Conservation (phyloP, 1,140 invertebrate species). For the Chironomus tepperi region DNA sequence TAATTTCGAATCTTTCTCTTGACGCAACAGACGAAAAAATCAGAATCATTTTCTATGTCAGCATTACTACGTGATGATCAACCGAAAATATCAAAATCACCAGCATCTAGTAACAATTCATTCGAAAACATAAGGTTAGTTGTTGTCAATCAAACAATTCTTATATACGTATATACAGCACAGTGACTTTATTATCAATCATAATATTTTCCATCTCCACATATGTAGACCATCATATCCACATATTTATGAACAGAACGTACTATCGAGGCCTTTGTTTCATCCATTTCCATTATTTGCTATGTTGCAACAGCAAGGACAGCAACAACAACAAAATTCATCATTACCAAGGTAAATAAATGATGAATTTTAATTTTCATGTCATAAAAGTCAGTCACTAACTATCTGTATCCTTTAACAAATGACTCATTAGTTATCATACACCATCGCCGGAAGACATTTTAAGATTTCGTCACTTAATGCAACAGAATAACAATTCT, state of each 20-base stretch:
- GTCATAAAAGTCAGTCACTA: not conserved
- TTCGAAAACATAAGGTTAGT: slow-evolving; percentile 46
- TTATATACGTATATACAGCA: slow-evolving; percentile 27
- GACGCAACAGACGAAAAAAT: slow-evolving; percentile 46
- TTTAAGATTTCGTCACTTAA: slow-evolving; percentile 38
- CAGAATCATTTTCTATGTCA: slow-evolving; percentile 68
- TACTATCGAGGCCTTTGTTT: slow-evolving; percentile 38
- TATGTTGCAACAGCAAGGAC: slow-evolving; percentile 38
- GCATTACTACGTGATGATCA: slow-evolving; percentile 66
- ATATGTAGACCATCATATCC: slow-evolving; percentile 30
- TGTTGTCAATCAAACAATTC: not conserved
- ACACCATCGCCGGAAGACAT: slow-evolving; percentile 40
- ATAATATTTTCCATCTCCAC: slow-evolving; percentile 31
- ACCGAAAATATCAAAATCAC: slow-evolving; percentile 48
- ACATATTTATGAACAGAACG: slow-evolving; percentile 34
- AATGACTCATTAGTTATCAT: slow-evolving; percentile 33
- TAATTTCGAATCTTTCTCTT: no score
- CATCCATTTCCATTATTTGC: slow-evolving; percentile 38
- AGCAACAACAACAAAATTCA: slow-evolving; percentile 36
- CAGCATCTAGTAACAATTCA: slow-evolving; percentile 40
- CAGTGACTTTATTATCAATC: slow-evolving; percentile 14
- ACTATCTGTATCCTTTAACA: not conserved
- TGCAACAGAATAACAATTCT: slow-evolving; percentile 35
- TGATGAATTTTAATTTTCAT: not conserved
- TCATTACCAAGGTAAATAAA: slow-evolving; percentile 20